These are phyloP conservation scores for Aplocera efformata DNA, from an alignment of 2,888 invertebrate species.

Conservation along the genomic window DNA sequence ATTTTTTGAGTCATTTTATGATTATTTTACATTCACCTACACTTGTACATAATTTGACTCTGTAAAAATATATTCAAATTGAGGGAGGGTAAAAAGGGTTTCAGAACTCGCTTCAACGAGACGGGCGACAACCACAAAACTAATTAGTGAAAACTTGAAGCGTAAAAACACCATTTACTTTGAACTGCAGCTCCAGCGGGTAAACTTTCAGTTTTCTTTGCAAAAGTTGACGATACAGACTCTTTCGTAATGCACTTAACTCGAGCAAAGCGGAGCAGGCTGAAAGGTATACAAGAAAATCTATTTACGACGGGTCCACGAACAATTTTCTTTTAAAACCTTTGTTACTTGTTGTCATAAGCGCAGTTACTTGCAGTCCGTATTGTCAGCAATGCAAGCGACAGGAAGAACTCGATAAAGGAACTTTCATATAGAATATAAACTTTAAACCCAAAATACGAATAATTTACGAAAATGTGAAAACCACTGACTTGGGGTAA, in stretches of 20 bases:
- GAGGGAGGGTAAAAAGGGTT: not conserved
- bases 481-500: too few relatives aligned
- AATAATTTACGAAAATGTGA: too few relatives aligned
- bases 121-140: slow-evolving; percentile 20
- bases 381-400: slow-evolving; percentile 33
- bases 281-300: slow-evolving; percentile 44
- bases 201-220: slow-evolving; percentile 26
- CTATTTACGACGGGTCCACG: slow-evolving; percentile 43
- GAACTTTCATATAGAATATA: slow-evolving; percentile 22
- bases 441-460: too few relatives aligned
- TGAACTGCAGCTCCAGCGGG: slow-evolving; percentile 11
- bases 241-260: slow-evolving; percentile 29
- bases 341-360: slow-evolving; percentile 35
- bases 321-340: slow-evolving; percentile 41
- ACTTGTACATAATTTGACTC: not conserved
- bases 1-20: too few relatives aligned
- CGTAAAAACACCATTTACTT: slow-evolving; percentile 24
- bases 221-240: slow-evolving; percentile 23
- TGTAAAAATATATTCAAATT: not conserved
- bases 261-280: slow-evolving; percentile 32
- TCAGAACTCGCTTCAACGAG: slow-evolving; percentile 1
- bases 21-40: not conserved
- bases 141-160: slow-evolving; percentile 22
- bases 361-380: slow-evolving; percentile 25
- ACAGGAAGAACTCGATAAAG: slow-evolving; percentile 27